Conservation (phyloP, 2,797 vertebrate species). For the Lepus townsendii region DNA sequence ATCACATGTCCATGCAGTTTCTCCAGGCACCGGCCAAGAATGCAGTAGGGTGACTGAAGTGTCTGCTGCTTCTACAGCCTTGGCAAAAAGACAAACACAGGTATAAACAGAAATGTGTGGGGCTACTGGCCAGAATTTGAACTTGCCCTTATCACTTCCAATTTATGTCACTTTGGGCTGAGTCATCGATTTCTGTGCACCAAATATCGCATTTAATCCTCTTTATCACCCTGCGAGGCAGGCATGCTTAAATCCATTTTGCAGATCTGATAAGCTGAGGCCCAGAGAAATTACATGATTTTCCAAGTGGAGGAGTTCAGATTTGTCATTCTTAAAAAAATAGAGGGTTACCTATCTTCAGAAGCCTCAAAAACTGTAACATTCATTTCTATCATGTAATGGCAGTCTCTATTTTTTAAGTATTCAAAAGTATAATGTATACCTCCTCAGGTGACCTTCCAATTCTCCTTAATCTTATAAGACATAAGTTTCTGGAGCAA, state of each 20-base stretch:
- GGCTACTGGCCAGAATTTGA: background rate
- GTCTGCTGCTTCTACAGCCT: background rate
- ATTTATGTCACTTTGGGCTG: background rate
- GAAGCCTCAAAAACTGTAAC: constrained; percentile 25
- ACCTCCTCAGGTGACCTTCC: background rate
- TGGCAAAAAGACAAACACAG: background rate
- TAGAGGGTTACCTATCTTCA: background rate
- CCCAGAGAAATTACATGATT: background rate
- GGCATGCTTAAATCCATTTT: background rate
- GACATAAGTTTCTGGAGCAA: constrained; percentile 42
- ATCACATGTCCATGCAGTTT: background rate
- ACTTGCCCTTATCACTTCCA: background rate
- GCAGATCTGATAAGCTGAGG: background rate
- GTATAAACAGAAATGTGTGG: background rate
- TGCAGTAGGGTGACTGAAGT: background rate
- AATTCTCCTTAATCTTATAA: constrained; percentile 51
- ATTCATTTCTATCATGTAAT: background rate
- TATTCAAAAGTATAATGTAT: background rate
- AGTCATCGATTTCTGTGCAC: background rate
- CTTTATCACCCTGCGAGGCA: background rate
- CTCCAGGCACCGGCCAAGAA: background rate
- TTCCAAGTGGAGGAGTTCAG: background rate
- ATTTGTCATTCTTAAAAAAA: background rate
- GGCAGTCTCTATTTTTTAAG: background rate
- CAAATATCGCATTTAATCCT: background rate